Conservation (phyloP, 1,140 invertebrate genomes). For the Papilio machaon region DNA sequence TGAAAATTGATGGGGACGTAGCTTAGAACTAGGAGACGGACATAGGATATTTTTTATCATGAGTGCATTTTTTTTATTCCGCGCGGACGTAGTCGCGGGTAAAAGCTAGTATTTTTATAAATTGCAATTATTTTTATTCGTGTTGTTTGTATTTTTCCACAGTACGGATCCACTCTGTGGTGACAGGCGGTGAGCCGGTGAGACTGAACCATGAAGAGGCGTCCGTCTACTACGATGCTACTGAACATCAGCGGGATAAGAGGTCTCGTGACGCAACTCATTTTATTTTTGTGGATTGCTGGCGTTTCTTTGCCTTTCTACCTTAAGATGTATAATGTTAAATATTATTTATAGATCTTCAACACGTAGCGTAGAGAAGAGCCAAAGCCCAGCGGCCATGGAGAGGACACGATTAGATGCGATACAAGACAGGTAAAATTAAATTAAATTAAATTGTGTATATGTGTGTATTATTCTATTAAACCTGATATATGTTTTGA, state of each 20-base stretch:
- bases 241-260: conserved; percentile 81
- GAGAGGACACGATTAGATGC: conserved; percentile 65
- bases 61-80: too few species aligned
- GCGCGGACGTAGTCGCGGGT: too few species aligned
- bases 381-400: conserved; percentile 66
- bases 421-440: conserved; percentile 65
- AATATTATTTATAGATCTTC: conserved; percentile 56
- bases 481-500: too few species aligned
- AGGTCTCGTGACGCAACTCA: conserved; percentile 46
- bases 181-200: conserved; percentile 79
- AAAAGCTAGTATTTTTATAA: too few species aligned
- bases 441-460: too few species aligned
- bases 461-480: too few species aligned
- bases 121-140: background rate
- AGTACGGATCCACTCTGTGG: conserved; percentile 76
- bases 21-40: too few species aligned
- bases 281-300: too few species aligned
- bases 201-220: conserved; percentile 83
- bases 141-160: conserved; percentile 38
- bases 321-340: background rate
- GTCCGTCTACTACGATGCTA: conserved; percentile 85
- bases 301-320: too few species aligned
- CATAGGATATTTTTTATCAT: too few species aligned
- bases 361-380: conserved; percentile 71
- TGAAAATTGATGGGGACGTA: too few species aligned